Percentiles rank a stretch among this genome's conserved stretches.
Evolutionary conservation across 2,113 vertebrate species (phyloP).

Genomic region (Vireo altiloquus): DNA sequence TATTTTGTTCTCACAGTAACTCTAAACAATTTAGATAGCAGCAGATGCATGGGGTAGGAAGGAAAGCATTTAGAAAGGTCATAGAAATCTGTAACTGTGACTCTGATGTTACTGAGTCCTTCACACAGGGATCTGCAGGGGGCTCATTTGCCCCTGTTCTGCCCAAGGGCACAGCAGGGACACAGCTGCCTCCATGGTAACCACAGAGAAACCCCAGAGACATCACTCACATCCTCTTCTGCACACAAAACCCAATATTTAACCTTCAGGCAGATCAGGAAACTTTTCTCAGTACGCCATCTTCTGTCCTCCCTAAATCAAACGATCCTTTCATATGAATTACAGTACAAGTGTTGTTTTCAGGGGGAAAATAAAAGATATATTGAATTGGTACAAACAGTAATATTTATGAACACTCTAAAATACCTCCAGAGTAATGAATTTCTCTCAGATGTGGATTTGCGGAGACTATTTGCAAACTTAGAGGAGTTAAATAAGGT

Average conservation of each 20-base stretch:
- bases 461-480: conserved; percentile 86
- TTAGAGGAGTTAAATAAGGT: conserved; percentile 89
- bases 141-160: not conserved
- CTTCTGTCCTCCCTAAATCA: not conserved
- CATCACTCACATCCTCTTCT: not conserved
- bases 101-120: not conserved
- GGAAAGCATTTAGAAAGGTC: not conserved
- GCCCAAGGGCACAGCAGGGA: not conserved
- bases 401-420: conserved; percentile 82
- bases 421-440: conserved; percentile 78
- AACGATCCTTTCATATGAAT: not conserved
- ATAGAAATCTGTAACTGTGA: not conserved
- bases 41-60: not conserved
- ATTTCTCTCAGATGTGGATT: conserved; percentile 82
- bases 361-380: rapidly evolving
- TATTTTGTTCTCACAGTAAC: not conserved
- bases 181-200: not conserved
- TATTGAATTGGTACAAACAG: not conserved
- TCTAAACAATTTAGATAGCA: not conserved
- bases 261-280: not conserved
- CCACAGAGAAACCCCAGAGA: not conserved
- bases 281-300: not conserved
- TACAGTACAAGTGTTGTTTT: not conserved
- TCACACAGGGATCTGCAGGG: not conserved
- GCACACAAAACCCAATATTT: not conserved